Percentiles rank a stretch among this genome's conserved stretches.
Conservation (phyloP, 2,888 invertebrate genomes). For the Drosophila fulvimacula region DNA sequence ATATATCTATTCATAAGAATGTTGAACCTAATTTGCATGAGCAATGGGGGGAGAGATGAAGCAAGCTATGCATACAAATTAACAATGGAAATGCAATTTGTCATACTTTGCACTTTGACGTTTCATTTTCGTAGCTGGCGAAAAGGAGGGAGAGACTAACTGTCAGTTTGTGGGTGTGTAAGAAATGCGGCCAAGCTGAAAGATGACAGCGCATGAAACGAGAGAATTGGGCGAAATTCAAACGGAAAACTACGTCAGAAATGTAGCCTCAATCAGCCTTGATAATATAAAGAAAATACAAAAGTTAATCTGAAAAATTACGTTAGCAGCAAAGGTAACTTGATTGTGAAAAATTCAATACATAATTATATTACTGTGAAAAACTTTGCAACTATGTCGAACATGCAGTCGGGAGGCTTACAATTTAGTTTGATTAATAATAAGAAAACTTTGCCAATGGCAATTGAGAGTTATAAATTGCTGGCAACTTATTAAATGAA, state of each 20-base stretch:
- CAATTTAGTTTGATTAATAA: neutral
- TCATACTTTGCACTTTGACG: constrained; percentile 66
- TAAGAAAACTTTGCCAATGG: constrained; percentile 25
- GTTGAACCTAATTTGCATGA: constrained; percentile 49
- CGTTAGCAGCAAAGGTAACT: neutral
- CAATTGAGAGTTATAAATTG: constrained; percentile 27
- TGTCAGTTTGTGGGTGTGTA: constrained; percentile 33
- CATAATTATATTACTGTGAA: constrained; percentile 6
- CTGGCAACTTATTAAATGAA: constrained; percentile 6
- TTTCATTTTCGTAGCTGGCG: constrained; percentile 58
- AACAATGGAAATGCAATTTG: constrained; percentile 73
- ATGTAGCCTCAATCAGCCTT: constrained; percentile 37
- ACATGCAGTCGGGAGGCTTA: constrained; percentile 1
- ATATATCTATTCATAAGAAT: constrained; percentile 10
- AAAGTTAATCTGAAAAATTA: constrained; percentile 45
- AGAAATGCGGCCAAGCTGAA: constrained; percentile 33
- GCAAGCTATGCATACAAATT: constrained; percentile 56
- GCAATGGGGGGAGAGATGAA: neutral
- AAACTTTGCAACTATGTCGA: constrained; percentile 15
- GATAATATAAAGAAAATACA: constrained; percentile 4
- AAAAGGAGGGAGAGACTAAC: constrained; percentile 25
- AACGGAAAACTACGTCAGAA: constrained; percentile 9
- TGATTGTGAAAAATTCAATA: neutral
- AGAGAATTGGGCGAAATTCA: constrained; percentile 5
- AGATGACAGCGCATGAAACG: constrained; percentile 58